Base-by-base conservation (phyloP, 2,888 invertebrate species). In the Adineta ricciae region DNA sequence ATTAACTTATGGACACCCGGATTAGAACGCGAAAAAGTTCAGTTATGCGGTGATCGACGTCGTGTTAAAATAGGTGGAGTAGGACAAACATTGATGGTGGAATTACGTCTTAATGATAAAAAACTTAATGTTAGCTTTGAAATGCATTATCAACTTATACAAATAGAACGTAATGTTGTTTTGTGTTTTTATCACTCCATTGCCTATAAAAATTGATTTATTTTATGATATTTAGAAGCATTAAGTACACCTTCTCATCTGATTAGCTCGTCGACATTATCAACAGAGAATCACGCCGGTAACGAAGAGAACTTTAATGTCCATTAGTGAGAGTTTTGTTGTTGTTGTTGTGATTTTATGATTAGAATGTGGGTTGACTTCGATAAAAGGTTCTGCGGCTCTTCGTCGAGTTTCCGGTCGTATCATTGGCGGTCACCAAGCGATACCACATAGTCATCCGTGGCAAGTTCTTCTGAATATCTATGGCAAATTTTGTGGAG, bases 31-130 rank as follows among this genome's bases (percentile, higher is more conserved):
- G 78, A 78, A 78, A 78, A 78, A 38, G n/a, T 78, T 41, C n/a
- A 78, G 41, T 4, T 78, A 78, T 78, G 78, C 41, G 78, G 78
- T 78, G 78, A 78, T n/a, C 78, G 78, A n/a, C 38, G n/a, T 41
- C 24, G 41, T 41, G 5, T 78, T 19, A 21, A 41, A 16, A 5
- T 78, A 11, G 78, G 41, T 78, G 78, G 78, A 9, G 78, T 78
- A 3, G 78, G 78, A 24, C 32, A 41, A 78, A 41, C 78, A 41
- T n/a, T 78, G 24, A n/a, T 78, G 78, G 16, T 78, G 24, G 78
- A 78, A 78, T 8, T 78, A 24, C 38, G 41, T 41, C 16, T 78
- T n/a, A 78, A n/a, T 41, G 78, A 78, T 78, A 16, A 0, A n/a
- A 9, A n/a, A 41, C n/a, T 41, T 24, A n/a, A 78, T 41, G 41